phyloP scores from a whole-genome alignment of 1,140 invertebrate genomes.

The Sitodiplosis mosellana region DNA sequence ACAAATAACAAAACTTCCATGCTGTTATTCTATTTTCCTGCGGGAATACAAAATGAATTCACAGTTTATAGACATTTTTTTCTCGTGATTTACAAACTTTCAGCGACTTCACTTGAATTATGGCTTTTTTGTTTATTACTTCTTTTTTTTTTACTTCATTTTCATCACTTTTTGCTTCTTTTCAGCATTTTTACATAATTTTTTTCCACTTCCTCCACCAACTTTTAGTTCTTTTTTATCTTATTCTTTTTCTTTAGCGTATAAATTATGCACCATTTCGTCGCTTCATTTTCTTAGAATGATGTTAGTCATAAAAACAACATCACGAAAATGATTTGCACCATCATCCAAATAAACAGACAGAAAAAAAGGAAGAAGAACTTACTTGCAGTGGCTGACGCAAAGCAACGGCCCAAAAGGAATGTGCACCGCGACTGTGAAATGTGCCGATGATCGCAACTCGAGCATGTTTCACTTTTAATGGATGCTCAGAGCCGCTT shows the following conservation, averaged over 20 bases:
- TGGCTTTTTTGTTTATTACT: no score
- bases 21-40: constrained; percentile 75
- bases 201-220: no score
- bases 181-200: no score
- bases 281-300: no score
- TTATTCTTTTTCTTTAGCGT: no score
- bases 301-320: neutral
- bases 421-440: constrained; percentile 70
- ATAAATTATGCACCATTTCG: no score
- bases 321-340: neutral
- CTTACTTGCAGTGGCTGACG: constrained; percentile 59
- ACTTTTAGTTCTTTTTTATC: no score
- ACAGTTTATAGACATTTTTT: no score
- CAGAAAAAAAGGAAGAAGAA: neutral
- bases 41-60: neutral
- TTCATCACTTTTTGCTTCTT: no score
- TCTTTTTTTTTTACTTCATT: no score
- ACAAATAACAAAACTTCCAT: constrained; percentile 97
- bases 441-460: constrained; percentile 91
- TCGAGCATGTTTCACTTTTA: constrained; percentile 94
- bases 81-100: no score
- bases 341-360: neutral
- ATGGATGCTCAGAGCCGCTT: constrained; percentile 68
- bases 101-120: no score
- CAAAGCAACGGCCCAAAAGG: constrained; percentile 75